phyloP scores from a whole-genome alignment of 2,797 vertebrate species.

The Todus mexicanus region DNA sequence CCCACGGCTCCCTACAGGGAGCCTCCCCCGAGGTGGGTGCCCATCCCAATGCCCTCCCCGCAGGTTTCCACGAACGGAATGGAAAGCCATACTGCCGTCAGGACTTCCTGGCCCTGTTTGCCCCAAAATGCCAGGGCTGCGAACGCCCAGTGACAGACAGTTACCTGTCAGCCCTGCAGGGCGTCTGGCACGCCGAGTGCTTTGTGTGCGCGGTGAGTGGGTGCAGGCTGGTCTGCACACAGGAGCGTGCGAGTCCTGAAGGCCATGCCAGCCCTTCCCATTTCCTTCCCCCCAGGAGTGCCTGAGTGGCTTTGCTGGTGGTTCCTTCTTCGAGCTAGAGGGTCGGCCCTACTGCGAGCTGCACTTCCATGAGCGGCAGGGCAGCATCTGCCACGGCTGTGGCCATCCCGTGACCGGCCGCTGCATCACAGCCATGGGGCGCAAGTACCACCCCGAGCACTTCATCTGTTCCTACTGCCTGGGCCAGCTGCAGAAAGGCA shows the following conservation, averaged over 20 bases:
- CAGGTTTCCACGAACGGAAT: conserved; percentile 84
- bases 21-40: accelerated
- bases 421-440: conserved; percentile 81
- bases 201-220: conserved; percentile 88
- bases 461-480: conserved; percentile 89
- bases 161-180: conserved; percentile 88
- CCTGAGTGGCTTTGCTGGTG: conserved; percentile 74
- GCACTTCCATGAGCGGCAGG: conserved; percentile 86
- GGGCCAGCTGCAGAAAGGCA: conserved; percentile 85
- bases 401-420: conserved; percentile 79
- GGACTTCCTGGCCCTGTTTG: conserved; percentile 88
- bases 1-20: accelerated
- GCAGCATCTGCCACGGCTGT: conserved; percentile 83
- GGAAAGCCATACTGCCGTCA: conserved; percentile 87
- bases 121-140: conserved; percentile 89
- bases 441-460: conserved; percentile 91
- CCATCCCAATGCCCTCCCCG: accelerated
- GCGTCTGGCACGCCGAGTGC: conserved; percentile 89
- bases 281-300: conserved; percentile 80
- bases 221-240: accelerated
- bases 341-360: conserved; percentile 85
- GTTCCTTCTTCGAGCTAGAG: conserved; percentile 85
- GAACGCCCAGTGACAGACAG: conserved; percentile 79
- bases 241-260: accelerated
- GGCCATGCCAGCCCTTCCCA: background rate